Evolutionary conservation across 2,797 vertebrate species (phyloP).

Genomic region (Meda fulgida): DNA sequence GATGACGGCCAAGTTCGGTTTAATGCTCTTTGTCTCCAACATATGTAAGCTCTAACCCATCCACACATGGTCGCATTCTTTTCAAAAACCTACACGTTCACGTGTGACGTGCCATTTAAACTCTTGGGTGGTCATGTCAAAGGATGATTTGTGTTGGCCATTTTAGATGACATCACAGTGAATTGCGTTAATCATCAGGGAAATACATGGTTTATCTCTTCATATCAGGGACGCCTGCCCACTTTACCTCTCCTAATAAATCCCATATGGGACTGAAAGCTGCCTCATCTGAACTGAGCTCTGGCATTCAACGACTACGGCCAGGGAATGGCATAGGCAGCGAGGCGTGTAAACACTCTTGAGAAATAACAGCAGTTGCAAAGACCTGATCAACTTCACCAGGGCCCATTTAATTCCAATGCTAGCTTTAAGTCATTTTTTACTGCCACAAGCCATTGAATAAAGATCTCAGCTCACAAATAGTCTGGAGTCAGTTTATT

Average conservation of each 20-base stretch:
- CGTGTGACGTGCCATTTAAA: slow-evolving; percentile 49
- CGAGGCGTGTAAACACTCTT: slow-evolving; percentile 48
- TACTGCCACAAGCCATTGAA: slow-evolving; percentile 49
- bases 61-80: slow-evolving; percentile 6
- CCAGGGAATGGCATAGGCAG: slow-evolving; percentile 54
- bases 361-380: slow-evolving; percentile 50
- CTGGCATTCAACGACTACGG: slow-evolving; percentile 54
- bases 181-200: slow-evolving; percentile 29
- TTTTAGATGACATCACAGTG: slow-evolving; percentile 50
- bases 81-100: slow-evolving; percentile 42
- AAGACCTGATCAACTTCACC: slow-evolving; percentile 35
- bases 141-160: slow-evolving; percentile 70
- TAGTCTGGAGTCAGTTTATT: slow-evolving; percentile 68
- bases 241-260: slow-evolving; percentile 53
- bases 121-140: slow-evolving; percentile 64
- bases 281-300: slow-evolving; percentile 51
- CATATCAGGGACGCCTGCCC: slow-evolving; percentile 60
- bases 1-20: slow-evolving; percentile 49
- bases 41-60: slow-evolving; percentile 36
- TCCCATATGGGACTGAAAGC: slow-evolving; percentile 54
- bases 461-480: slow-evolving; percentile 69
- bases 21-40: slow-evolving; percentile 42
- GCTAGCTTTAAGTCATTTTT: slow-evolving; percentile 4
- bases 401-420: background rate
- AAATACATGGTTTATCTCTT: slow-evolving; percentile 43